Evolutionary conservation across 2,888 invertebrate genomes (phyloP), one percentile per base, ranked within the genome.

Genomic region (Cosmia trapezina): DNA sequence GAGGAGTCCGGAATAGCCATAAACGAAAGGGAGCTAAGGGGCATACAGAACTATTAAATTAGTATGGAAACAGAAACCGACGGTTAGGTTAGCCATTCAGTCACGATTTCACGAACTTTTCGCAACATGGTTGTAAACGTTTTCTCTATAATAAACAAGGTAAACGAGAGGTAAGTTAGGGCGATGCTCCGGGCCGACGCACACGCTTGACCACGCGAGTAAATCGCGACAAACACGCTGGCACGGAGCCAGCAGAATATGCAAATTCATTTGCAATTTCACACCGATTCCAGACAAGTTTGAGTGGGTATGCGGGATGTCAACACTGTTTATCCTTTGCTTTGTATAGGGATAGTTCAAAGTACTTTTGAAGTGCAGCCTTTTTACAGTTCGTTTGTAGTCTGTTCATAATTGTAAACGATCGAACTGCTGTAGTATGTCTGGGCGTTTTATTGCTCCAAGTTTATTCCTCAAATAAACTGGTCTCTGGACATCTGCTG

Each of bases 231-330:
- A 89, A 87, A 86, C 90, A 61, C 77, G 74, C 89, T 94, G 95
- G 95, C 93, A 64, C 28, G 19, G 4, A 68, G 94, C 95, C 95
- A 95, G 86, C 72, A 77, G 84, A 91, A 91, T 89, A 92, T 94
- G 95, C 94, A 94, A 90, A 94, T 92, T 94, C 91, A 93, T 94
- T 92, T 92, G 93, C 92, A 92, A 90, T 91, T 89, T 89, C 83
- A 85, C 89, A 87, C 87, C 89, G 86, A 86, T 86, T 92, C 89
- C 92, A 90, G 90, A 89, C 89, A 73, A 83, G 82, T 81, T 74
- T 75, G 75, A 81, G 87, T 83, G 86, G 87, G 86, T 85, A 88
- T 85, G 86, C 85, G 84, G 80, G 83, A 80, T 91, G 90, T 92
- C 91, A 90, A 92, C 92, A 90, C 85, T 83, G 84, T 86, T 85